A percentile compares a stretch with the other conserved stretches of the same genome.
Conservation (phyloP, 2,797 vertebrate species). For the Pampus argenteus region DNA sequence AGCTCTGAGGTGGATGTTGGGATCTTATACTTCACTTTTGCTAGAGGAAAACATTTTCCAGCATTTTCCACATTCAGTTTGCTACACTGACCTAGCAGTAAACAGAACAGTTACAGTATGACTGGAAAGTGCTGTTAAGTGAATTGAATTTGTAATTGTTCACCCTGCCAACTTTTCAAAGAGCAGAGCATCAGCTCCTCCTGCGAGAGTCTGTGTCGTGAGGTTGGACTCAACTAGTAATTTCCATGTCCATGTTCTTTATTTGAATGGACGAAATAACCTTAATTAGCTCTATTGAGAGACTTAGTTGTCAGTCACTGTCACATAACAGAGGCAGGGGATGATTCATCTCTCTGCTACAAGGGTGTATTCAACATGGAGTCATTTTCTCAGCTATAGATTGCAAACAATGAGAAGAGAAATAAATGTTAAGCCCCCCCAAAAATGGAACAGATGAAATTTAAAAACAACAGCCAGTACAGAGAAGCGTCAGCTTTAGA, state of each 20-base stretch:
- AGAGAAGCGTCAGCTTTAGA: background rate
- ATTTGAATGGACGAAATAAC: slow-evolving; percentile 19
- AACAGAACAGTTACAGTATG: background rate
- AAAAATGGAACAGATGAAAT: background rate
- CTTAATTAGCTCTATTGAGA: slow-evolving; percentile 22
- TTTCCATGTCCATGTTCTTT: slow-evolving; percentile 17
- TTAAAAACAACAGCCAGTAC: background rate
- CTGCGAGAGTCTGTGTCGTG: slow-evolving; percentile 26
- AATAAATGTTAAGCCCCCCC: background rate
- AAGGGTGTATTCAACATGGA: slow-evolving; percentile 11
- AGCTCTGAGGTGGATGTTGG: background rate
- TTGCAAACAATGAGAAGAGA: background rate
- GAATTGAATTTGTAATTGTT: slow-evolving; percentile 7
- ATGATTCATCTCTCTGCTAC: slow-evolving; percentile 13
- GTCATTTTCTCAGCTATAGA: slow-evolving; percentile 2
- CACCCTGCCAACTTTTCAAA: slow-evolving; percentile 14
- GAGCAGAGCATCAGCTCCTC: slow-evolving; percentile 2
- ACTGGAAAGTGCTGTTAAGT: background rate
- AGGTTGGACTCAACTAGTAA: slow-evolving; percentile 32
- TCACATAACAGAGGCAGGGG: slow-evolving; percentile 27
- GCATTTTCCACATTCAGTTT: background rate
- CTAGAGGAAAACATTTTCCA: slow-evolving; percentile 1
- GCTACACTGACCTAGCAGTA: background rate
- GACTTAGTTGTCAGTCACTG: slow-evolving; percentile 38
- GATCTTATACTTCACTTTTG: background rate